Evolutionary conservation across 2,888 invertebrate genomes (phyloP), one percentile per base, ranked within the genome.

Genomic region (Serrognathus titanus): DNA sequence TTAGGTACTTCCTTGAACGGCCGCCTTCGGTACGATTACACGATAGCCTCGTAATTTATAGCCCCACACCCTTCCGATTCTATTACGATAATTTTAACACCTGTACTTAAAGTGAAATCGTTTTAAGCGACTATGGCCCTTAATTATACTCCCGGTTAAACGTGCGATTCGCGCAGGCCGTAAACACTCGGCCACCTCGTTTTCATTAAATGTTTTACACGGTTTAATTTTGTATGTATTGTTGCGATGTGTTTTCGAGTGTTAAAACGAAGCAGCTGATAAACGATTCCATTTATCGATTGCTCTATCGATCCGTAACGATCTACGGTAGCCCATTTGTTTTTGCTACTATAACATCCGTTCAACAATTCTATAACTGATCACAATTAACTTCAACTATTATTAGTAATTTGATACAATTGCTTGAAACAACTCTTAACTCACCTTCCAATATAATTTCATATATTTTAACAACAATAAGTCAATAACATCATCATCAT

Each of bases 41-140:
- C 66, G 71, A 70, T 70, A 69, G 70, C 66, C 66, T 64, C 64
- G 69, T 72, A 71, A 73, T 74, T 73, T 73, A 74, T 68, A 68
- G 64, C 64, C 69, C 69, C 72, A 71, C 73, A 69, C 74, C 73
- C 72, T 72, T 74, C 72, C 74, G 74, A 75, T 75, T 72, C 73
- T 71, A 74, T 75, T 74, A 74, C 73, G 74, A 74, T 74, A 74
- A 74, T 71, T 73, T 75, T 70, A 74, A 72, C 75, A 75, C 74
- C 74, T 75, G 74, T 74, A 70, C 69, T 64, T 67, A 69, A 64
- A 60, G 65, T 55, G 63, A 62, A 65, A 64, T 64, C 65, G 66
- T 63, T 68, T 65, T 64, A 64, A 67, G 64, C 66, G 65, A 67
- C 66, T 62, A 66, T 68, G 60, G 62, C 58, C 66, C 62, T 63